Evolutionary conservation across 2,888 invertebrate genomes (phyloP).

Genomic region (Anthrax anthrax): DNA sequence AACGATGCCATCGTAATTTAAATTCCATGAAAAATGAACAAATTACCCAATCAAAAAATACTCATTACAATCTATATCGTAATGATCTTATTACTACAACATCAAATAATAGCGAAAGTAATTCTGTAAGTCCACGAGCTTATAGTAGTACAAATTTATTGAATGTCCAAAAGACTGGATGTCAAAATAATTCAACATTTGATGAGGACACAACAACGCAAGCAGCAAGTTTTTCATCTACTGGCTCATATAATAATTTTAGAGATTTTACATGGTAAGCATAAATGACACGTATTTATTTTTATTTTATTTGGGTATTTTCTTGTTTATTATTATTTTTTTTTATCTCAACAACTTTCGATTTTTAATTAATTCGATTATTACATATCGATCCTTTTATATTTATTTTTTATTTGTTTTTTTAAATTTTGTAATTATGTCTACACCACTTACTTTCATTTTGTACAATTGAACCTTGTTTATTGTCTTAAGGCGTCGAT

Average conservation of each 20-base stretch:
- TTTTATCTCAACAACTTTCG: too few species aligned
- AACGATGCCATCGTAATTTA: constrained; percentile 43
- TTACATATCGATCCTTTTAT: not conserved
- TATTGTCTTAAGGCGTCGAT: constrained; percentile 14
- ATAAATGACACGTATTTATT: too few species aligned
- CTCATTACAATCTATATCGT: constrained; percentile 28
- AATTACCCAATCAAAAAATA: constrained; percentile 33
- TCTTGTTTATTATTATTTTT: too few species aligned
- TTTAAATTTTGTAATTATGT: not conserved
- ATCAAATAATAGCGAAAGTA: constrained; percentile 4
- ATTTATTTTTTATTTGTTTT: constrained; percentile 1
- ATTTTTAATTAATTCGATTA: not conserved
- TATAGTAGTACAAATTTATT: constrained; percentile 31
- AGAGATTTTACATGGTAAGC: constrained; percentile 46
- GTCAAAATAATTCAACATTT: constrained; percentile 3
- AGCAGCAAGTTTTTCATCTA: constrained; percentile 16
- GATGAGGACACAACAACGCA: constrained; percentile 15
- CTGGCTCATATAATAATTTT: constrained; percentile 33
- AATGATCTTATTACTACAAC: constrained; percentile 15
- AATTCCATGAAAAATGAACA: constrained; percentile 24
- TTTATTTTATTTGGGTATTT: too few species aligned
- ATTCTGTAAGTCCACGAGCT: constrained; percentile 14
- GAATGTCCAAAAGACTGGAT: constrained; percentile 13
- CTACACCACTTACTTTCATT: too few species aligned
- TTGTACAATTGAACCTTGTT: too few species aligned